Conservation (phyloP, 2,113 vertebrate genomes). For the Brachyhypopomus gauderio region DNA sequence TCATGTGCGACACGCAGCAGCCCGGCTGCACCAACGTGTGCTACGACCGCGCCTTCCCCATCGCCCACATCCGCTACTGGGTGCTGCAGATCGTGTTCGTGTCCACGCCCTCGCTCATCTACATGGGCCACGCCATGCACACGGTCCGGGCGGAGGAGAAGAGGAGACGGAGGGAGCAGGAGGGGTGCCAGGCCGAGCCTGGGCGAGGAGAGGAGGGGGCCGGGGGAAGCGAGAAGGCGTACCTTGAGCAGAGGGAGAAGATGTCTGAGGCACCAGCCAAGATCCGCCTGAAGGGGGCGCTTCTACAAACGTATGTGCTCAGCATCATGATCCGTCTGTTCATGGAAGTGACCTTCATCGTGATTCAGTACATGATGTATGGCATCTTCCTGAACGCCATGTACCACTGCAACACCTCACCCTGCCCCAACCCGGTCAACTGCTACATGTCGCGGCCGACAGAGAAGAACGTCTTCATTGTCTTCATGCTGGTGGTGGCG, state of each 20-base stretch:
- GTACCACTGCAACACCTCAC: slow-evolving; percentile 83
- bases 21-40: slow-evolving; percentile 95
- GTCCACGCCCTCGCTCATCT: slow-evolving; percentile 92
- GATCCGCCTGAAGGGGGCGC: slow-evolving; percentile 81
- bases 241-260: slow-evolving; percentile 71
- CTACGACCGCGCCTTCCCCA: slow-evolving; percentile 95
- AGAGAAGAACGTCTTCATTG: slow-evolving; percentile 96
- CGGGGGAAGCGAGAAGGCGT: slow-evolving; percentile 67
- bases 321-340: slow-evolving; percentile 90
- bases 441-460: slow-evolving; percentile 96
- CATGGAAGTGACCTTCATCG: slow-evolving; percentile 91
- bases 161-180: slow-evolving; percentile 56
- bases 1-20: slow-evolving; percentile 90
- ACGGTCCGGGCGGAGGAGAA: slow-evolving; percentile 88
- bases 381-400: slow-evolving; percentile 88
- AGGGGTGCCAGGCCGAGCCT: slow-evolving; percentile 40
- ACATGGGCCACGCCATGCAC: slow-evolving; percentile 95
- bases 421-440: slow-evolving; percentile 92
- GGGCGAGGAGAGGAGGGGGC: slow-evolving; percentile 50
- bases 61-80: slow-evolving; percentile 96
- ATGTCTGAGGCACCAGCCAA: slow-evolving; percentile 72
- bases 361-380: slow-evolving; percentile 90
- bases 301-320: slow-evolving; percentile 89
- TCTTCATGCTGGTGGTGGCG: slow-evolving; percentile 94
- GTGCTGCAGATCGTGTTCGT: slow-evolving; percentile 97